Conservation (phyloP, 2,797 vertebrate genomes). For the Ibycter americanus region DNA sequence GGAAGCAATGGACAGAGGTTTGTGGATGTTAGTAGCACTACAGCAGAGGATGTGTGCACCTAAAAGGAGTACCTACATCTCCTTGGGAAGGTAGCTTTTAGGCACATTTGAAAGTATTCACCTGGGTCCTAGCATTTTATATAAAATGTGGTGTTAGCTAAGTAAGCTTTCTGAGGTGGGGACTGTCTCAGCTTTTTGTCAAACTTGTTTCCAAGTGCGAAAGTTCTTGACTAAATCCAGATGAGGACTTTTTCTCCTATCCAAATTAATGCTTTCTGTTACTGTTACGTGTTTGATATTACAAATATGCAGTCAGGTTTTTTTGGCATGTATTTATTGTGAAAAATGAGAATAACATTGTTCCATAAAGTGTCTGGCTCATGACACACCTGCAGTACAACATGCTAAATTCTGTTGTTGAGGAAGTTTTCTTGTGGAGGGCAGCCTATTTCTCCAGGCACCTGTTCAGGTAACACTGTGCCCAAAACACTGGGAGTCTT, state of each 20-base stretch:
- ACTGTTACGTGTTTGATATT: neutral
- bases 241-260: neutral
- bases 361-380: neutral
- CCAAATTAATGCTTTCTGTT: neutral
- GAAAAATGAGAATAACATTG: neutral
- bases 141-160: neutral
- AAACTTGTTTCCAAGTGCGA: neutral
- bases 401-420: neutral
- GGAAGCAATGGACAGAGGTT: fast-evolving
- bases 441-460: neutral
- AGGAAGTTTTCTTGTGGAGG: neutral
- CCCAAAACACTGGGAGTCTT: neutral
- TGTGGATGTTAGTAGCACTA: neutral
- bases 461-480: neutral
- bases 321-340: neutral
- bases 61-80: neutral
- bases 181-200: neutral
- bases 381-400: neutral
- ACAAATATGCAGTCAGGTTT: neutral
- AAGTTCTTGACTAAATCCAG: neutral
- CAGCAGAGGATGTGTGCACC: neutral
- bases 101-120: neutral
- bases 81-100: neutral
- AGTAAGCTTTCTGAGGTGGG: neutral
- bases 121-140: neutral